A percentile compares a stretch with the other conserved stretches of the same genome.
Conservation (phyloP, 2,113 vertebrate genomes). For the Verasper variegatus region DNA sequence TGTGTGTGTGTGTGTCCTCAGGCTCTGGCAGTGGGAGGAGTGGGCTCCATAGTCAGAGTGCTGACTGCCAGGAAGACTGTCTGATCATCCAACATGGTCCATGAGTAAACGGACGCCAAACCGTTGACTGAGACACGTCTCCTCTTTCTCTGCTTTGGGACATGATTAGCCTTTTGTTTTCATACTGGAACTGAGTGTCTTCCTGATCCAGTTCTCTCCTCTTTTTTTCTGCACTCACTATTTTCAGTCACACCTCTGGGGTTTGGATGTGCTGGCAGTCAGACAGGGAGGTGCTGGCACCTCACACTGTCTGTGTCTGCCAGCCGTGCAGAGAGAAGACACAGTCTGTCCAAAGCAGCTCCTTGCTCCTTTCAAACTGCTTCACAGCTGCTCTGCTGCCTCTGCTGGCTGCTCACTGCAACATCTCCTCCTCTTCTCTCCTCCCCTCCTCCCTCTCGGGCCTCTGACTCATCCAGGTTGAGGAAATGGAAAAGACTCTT, state of each 20-base stretch:
- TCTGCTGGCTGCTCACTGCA: constrained; percentile 32
- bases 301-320: constrained; percentile 17
- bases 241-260: constrained; percentile 1
- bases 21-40: constrained; percentile 93
- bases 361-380: neutral
- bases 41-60: constrained; percentile 93
- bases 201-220: neutral
- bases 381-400: constrained; percentile 3
- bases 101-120: neutral
- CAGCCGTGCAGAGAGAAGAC: constrained; percentile 5
- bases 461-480: constrained; percentile 7
- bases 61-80: constrained; percentile 96
- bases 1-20: constrained; percentile 62
- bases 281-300: constrained; percentile 61
- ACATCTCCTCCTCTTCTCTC: neutral
- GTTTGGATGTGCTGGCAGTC: constrained; percentile 11
- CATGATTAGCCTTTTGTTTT: constrained; percentile 10
- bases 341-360: constrained; percentile 1
- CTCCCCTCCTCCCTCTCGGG: neutral
- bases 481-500: constrained; percentile 16
- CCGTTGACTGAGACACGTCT: constrained; percentile 3
- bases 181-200: constrained; percentile 11
- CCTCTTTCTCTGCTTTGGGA: constrained; percentile 8
- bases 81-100: constrained; percentile 58
- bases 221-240: neutral